Evolutionary conservation across 1,140 invertebrate genomes (phyloP).

Genomic region (Drosophila erecta): DNA sequence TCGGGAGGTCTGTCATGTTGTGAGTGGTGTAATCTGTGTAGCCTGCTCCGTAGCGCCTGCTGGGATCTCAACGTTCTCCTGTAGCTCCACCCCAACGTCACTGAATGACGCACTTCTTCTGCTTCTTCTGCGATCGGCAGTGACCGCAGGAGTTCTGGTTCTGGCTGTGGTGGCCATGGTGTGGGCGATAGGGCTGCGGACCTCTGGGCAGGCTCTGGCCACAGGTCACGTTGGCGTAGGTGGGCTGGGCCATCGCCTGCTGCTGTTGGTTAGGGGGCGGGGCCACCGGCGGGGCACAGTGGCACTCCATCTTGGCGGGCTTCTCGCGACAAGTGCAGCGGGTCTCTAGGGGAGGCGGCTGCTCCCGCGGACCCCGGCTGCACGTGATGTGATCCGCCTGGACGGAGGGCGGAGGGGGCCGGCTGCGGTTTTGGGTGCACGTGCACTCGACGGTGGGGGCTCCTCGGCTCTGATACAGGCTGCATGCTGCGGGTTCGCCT

Average conservation of each 20-base stretch:
- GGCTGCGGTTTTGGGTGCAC: slow-evolving; percentile 23
- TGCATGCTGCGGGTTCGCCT: slow-evolving; percentile 4
- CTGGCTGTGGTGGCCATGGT: neutral
- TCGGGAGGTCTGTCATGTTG: slow-evolving; percentile 3
- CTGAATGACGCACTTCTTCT: slow-evolving; percentile 52
- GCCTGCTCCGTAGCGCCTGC: slow-evolving; percentile 26
- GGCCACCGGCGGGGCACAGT: slow-evolving; percentile 7
- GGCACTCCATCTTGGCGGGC: slow-evolving; percentile 4
- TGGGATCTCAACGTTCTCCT: slow-evolving; percentile 1
- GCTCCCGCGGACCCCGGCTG: neutral
- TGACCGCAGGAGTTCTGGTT: slow-evolving; percentile 17
- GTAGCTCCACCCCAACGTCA: neutral
- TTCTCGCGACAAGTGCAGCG: slow-evolving; percentile 39
- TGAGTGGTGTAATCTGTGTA: neutral
- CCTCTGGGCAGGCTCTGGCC: slow-evolving; percentile 1
- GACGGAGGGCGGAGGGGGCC: too few relatives aligned
- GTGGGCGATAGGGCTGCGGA: slow-evolving; percentile 5
- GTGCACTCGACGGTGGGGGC: slow-evolving; percentile 32
- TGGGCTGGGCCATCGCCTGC: slow-evolving; percentile 3
- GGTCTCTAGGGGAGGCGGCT: neutral
- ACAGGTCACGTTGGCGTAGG: slow-evolving; percentile 35
- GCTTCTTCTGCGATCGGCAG: slow-evolving; percentile 8
- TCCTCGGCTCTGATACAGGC: neutral
- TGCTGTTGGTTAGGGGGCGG: slow-evolving; percentile 1
- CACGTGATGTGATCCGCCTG: slow-evolving; percentile 54